Evolutionary conservation across 2,888 invertebrate genomes (phyloP).

Genomic region (Calameuta pallipes): DNA sequence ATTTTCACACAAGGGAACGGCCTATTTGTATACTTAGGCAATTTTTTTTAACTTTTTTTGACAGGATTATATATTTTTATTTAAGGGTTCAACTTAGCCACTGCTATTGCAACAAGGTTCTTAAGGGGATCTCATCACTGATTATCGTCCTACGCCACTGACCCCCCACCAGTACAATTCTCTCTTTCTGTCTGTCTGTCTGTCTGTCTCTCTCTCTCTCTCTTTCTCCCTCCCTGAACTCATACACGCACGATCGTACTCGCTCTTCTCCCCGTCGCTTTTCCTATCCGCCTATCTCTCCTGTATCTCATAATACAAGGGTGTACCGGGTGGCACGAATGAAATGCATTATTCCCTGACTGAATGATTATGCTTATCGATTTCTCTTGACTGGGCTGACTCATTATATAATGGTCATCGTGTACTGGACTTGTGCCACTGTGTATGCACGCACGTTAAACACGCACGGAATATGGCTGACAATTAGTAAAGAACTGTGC

Average conservation of each 20-base stretch:
- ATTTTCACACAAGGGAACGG: neutral
- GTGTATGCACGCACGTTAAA: neutral
- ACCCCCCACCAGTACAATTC: neutral
- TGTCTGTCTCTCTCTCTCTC: conserved; percentile 10
- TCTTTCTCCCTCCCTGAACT: conserved; percentile 7
- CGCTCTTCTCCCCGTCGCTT: conserved; percentile 1
- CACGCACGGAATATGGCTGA: neutral
- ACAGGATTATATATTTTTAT: neutral
- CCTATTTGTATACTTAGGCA: neutral
- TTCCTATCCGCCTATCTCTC: conserved; percentile 7
- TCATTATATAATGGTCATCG: neutral
- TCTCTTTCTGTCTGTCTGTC: conserved; percentile 15
- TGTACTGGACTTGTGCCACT: neutral
- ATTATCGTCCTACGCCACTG: conserved; percentile 28
- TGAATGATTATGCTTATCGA: neutral
- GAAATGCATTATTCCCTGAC: neutral
- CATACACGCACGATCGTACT: neutral
- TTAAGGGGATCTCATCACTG: neutral
- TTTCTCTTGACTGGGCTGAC: neutral
- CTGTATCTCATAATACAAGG: conserved; percentile 4
- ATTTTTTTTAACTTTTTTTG: neutral
- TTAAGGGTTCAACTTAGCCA: neutral
- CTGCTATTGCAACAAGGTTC: neutral
- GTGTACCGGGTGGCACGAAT: conserved; percentile 7
- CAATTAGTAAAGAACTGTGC: neutral